Evolutionary conservation across 1,140 invertebrate species (phyloP).

Genomic region (Lutraria rhynchaena): DNA sequence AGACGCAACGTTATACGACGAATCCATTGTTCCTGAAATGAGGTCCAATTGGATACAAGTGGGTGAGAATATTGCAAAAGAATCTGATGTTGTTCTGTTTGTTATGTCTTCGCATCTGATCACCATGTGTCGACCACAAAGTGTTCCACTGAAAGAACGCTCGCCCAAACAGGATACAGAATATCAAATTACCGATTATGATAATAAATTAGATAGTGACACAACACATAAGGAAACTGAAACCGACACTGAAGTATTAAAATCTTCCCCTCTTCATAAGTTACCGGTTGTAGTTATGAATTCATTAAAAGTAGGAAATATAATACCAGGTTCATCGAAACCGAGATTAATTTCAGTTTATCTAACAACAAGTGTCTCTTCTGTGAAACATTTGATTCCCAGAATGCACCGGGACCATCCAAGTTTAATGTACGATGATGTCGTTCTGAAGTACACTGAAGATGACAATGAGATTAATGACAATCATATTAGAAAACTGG

Average conservation of each 20-base stretch:
- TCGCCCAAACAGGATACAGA: too few species aligned
- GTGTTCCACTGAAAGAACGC: too few species aligned
- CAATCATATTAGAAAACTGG: too few species aligned
- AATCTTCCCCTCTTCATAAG: too few species aligned
- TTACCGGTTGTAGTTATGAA: constrained; percentile 18
- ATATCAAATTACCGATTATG: too few species aligned
- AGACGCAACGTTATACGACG: background rate
- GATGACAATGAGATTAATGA: too few species aligned
- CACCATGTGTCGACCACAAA: background rate
- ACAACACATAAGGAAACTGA: background rate
- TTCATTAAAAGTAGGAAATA: background rate
- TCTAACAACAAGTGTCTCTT: background rate
- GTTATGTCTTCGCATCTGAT: background rate
- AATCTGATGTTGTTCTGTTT: constrained; percentile 6
- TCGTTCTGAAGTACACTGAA: too few species aligned
- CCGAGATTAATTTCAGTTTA: background rate
- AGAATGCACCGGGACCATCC: constrained; percentile 16
- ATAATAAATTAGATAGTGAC: background rate
- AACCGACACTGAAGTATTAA: background rate
- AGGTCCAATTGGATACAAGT: constrained; percentile 14
- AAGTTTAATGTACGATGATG: too few species aligned
- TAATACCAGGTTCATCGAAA: background rate
- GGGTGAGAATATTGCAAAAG: background rate
- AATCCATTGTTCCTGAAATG: background rate
- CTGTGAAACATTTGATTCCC: background rate